phyloP scores from a whole-genome alignment of 2,113 vertebrate genomes.

The Oncorhynchus kisutch region DNA sequence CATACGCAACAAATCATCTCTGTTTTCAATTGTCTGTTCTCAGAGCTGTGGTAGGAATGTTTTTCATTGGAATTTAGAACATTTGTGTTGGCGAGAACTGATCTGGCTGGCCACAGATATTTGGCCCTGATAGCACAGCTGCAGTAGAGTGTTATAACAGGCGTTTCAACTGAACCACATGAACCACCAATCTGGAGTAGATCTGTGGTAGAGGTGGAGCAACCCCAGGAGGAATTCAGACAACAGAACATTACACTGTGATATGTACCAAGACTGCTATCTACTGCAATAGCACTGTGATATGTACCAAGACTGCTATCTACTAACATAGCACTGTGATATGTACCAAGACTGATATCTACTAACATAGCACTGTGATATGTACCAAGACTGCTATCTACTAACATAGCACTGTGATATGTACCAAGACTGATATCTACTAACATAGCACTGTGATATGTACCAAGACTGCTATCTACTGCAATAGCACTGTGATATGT shows the following conservation, averaged over 20 bases:
- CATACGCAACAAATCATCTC: slow-evolving; percentile 51
- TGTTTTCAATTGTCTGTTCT: slow-evolving; percentile 65
- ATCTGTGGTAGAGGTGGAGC: slow-evolving; percentile 15
- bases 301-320: too few species aligned
- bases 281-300: too few species aligned
- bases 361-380: not conserved
- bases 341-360: too few species aligned
- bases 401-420: not conserved
- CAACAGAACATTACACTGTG: not conserved
- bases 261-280: too few species aligned
- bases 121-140: slow-evolving; percentile 20
- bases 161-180: slow-evolving; percentile 17
- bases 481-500: not conserved
- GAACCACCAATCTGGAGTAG: not conserved
- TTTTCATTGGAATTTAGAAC: slow-evolving; percentile 34
- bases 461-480: too few species aligned
- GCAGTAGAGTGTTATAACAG: slow-evolving; percentile 5
- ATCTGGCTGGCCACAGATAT: slow-evolving; percentile 50
- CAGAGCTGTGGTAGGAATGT: slow-evolving; percentile 46
- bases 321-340: not conserved
- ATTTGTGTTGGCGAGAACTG: too few species aligned
- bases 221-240: not conserved
- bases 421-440: too few species aligned
- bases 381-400: too few species aligned
- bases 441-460: not conserved